Conservation (phyloP, 2,113 vertebrate genomes). For the Serranochromis macrocephalus region DNA sequence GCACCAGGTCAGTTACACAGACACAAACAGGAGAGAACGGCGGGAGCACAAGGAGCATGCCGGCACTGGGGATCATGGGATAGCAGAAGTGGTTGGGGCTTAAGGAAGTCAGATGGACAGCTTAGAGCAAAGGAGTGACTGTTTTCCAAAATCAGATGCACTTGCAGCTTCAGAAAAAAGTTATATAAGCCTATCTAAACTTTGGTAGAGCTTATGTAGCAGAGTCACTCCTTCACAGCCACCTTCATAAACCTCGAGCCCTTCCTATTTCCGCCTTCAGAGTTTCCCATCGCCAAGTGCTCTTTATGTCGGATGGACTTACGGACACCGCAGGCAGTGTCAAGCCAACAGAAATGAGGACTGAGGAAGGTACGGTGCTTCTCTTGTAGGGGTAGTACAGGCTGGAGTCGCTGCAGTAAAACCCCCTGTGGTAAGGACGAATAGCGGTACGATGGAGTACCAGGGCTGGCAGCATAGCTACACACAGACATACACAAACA, state of each 20-base stretch:
- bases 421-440: slow-evolving; percentile 69
- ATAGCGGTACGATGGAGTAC: slow-evolving; percentile 70
- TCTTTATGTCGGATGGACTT: slow-evolving; percentile 66
- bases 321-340: slow-evolving; percentile 77
- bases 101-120: not conserved
- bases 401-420: slow-evolving; percentile 69
- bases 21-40: slow-evolving; percentile 55
- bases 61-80: slow-evolving; percentile 42
- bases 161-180: not conserved
- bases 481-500: slow-evolving; percentile 44
- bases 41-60: slow-evolving; percentile 56
- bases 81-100: slow-evolving; percentile 23
- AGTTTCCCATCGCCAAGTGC: slow-evolving; percentile 10
- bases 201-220: not conserved
- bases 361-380: slow-evolving; percentile 75
- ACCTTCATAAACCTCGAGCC: slow-evolving; percentile 23
- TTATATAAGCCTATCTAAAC: not conserved
- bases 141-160: not conserved
- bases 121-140: slow-evolving; percentile 8
- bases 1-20: slow-evolving; percentile 63
- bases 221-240: not conserved
- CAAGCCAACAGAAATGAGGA: slow-evolving; percentile 76
- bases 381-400: slow-evolving; percentile 68
- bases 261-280: slow-evolving; percentile 8
- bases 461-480: slow-evolving; percentile 73